Evolutionary conservation across 2,797 vertebrate species (phyloP).

Genomic region (Pseudochaenichthys georgianus): DNA sequence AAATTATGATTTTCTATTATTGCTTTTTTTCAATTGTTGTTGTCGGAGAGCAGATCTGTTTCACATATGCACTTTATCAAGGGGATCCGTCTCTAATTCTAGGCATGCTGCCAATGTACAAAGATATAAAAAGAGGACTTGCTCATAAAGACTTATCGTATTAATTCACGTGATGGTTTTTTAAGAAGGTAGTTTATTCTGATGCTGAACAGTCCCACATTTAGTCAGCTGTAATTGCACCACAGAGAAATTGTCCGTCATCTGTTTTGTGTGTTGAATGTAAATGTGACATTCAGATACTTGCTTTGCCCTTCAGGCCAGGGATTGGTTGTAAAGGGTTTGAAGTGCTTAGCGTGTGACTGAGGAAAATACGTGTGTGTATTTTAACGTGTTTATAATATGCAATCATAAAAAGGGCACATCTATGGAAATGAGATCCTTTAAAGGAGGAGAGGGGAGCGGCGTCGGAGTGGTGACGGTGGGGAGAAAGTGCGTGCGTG

Average conservation of each 20-base stretch:
- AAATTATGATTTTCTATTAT: slow-evolving; percentile 53
- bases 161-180: slow-evolving; percentile 26
- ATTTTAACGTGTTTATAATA: slow-evolving; percentile 77
- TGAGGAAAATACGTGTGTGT: slow-evolving; percentile 71
- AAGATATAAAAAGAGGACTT: slow-evolving; percentile 17
- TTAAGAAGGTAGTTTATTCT: slow-evolving; percentile 17
- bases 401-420: slow-evolving; percentile 78
- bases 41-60: slow-evolving; percentile 43
- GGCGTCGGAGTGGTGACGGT: slow-evolving; percentile 17
- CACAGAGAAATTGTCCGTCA: slow-evolving; percentile 32
- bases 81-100: slow-evolving; percentile 22
- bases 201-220: slow-evolving; percentile 2
- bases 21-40: slow-evolving; percentile 23
- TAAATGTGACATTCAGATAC: slow-evolving; percentile 74
- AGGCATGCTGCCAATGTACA: slow-evolving; percentile 35
- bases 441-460: slow-evolving; percentile 39
- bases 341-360: slow-evolving; percentile 69
- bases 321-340: slow-evolving; percentile 58
- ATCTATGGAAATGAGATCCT: slow-evolving; percentile 71
- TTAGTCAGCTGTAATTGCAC: slow-evolving; percentile 35
- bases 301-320: slow-evolving; percentile 65
- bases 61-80: slow-evolving; percentile 41
- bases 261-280: slow-evolving; percentile 57
- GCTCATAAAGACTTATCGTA: slow-evolving; percentile 29
- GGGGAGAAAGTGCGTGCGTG: not conserved